Base-by-base conservation (phyloP, 2,888 invertebrate genomes). In the Pycnomerus fuliginosus region DNA sequence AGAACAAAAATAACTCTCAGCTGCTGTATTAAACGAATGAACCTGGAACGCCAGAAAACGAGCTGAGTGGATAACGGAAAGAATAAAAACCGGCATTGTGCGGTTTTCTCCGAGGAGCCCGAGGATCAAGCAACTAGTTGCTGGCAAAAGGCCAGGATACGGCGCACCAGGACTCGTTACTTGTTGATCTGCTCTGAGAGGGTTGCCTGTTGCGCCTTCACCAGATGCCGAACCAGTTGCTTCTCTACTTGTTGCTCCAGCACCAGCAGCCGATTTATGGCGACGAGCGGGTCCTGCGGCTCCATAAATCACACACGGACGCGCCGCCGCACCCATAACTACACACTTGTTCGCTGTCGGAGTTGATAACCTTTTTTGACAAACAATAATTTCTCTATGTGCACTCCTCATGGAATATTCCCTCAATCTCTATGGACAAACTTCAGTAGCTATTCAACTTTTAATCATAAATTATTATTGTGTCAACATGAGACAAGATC, bases 191-290 rank as follows among this genome's bases (percentile, higher is more conserved):
- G 30, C 44, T 35, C 16, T 29, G 38, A 27, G 31, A 29, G 34
- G 16, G 16, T 35, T 42, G 48, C 59, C 56, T 57, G 56, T 57
- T 59, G 59, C 56, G 50, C 58, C 50, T 52, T 34, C 25, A 24
- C n/a, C 48, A 52, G 52, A 50, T 43, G 22, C 44, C 44, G 30
- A 44, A 56, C 54, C 52, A 56, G 56, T 58, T 55, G 58, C 56
- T 53, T 52, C 46, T 52, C 35, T 47, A 62, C 62, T 62, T 62
- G 62, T 62, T 62, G 62, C 62, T 44, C 30, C 35, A 32, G 20
- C 17, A 28, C n/a, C n/a, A n/a, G n/a, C n/a, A 32, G 33, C 33
- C 17, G 30, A 38, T 38, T 38, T 38, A 38, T 30, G 22, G 16
- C 41, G 29, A 27, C 30, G 31, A 35, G 23, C 30, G 20, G 25